A percentile compares a stretch with the other conserved stretches of the same genome.
phyloP scores from a whole-genome alignment of 2,888 invertebrate species.

The Ectemnius cavifrons region DNA sequence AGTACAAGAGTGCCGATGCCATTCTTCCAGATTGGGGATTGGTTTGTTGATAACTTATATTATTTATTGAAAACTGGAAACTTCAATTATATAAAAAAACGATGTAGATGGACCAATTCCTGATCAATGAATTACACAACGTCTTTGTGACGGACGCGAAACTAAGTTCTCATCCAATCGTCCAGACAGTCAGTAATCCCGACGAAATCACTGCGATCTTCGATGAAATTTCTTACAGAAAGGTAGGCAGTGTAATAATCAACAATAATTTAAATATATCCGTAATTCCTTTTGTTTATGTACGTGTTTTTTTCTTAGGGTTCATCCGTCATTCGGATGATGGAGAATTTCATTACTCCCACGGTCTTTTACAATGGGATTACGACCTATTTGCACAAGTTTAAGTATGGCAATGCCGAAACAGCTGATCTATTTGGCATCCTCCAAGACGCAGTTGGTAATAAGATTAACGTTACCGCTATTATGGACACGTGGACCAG shows the following conservation, averaged over 20 bases:
- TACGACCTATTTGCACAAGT: conserved; percentile 85
- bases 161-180: conserved; percentile 93
- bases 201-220: conserved; percentile 95
- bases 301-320: conserved; percentile 80
- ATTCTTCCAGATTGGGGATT: conserved; percentile 84
- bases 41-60: conserved; percentile 32
- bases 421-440: conserved; percentile 88
- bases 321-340: conserved; percentile 92
- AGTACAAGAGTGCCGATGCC: conserved; percentile 37
- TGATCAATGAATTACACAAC: conserved; percentile 84
- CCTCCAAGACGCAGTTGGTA: conserved; percentile 81
- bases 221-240: conserved; percentile 93
- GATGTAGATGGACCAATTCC: conserved; percentile 86
- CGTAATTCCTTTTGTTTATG: neutral
- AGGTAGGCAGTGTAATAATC: conserved; percentile 80
- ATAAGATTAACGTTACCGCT: conserved; percentile 79
- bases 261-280: neutral
- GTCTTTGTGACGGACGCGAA: conserved; percentile 89
- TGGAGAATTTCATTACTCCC: conserved; percentile 88
- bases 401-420: conserved; percentile 86
- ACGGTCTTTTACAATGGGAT: conserved; percentile 86
- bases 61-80: neutral
- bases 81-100: conserved; percentile 4
- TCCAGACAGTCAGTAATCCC: conserved; percentile 90
- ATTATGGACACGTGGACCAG: conserved; percentile 94